These are phyloP conservation scores for Spinibarbus caldwelli DNA, from an alignment of 2,797 vertebrate genomes.

Conservation along the genomic window DNA sequence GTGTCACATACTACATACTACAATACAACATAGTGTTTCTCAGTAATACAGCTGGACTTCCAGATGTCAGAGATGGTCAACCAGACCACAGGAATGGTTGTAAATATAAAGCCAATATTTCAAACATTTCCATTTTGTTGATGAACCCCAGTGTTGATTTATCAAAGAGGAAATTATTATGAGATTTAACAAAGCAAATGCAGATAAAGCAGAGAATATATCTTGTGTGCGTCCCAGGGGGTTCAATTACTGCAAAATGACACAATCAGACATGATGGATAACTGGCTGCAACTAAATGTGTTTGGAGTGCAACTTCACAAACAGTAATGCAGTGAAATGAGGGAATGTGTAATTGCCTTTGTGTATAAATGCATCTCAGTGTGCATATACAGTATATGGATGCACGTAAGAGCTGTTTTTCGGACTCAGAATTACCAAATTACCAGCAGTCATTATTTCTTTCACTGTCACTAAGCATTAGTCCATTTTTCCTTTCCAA, in stretches of 20 bases:
- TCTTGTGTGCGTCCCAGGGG: slow-evolving; percentile 52
- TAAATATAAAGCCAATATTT: slow-evolving; percentile 67
- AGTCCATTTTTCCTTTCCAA: slow-evolving; percentile 22
- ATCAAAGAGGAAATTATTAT: slow-evolving; percentile 37
- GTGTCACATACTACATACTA: slow-evolving; percentile 24
- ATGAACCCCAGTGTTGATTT: slow-evolving; percentile 86
- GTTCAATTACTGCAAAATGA: slow-evolving; percentile 76
- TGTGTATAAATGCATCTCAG: background rate
- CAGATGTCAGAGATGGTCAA: background rate
- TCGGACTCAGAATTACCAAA: slow-evolving; percentile 17
- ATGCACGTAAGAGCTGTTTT: background rate
- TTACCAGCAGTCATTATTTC: slow-evolving; percentile 39
- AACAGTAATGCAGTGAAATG: slow-evolving; percentile 66
- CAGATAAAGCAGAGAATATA: slow-evolving; percentile 14
- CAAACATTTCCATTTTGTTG: slow-evolving; percentile 90
- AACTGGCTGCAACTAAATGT: slow-evolving; percentile 64
- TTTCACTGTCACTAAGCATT: slow-evolving; percentile 23
- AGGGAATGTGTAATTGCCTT: slow-evolving; percentile 38
- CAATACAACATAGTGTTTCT: too few relatives aligned
- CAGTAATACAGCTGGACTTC: background rate
- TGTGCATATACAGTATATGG: background rate
- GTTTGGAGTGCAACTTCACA: slow-evolving; percentile 70
- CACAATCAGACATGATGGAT: slow-evolving; percentile 78
- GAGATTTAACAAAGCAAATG: slow-evolving; percentile 31
- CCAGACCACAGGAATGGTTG: slow-evolving; percentile 12